Evolutionary conservation across 2,797 vertebrate genomes (phyloP).

Genomic region (Synaphobranchus kaupii): DNA sequence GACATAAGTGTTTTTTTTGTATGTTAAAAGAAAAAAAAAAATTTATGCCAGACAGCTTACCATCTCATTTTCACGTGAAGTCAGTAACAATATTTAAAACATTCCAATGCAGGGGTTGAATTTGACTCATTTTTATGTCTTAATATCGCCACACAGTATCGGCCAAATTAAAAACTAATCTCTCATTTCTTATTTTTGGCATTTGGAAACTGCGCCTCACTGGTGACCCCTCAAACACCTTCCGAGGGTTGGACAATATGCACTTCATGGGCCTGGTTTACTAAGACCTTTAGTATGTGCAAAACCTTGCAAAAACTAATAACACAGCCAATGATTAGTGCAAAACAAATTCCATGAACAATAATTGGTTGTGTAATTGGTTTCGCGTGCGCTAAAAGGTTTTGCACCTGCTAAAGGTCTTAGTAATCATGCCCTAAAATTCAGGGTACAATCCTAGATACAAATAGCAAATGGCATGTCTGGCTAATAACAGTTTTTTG

Average conservation of each 20-base stretch:
- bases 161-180: constrained; percentile 4
- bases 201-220: not conserved
- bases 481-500: not conserved
- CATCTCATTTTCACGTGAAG: not conserved
- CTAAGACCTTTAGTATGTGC: too few relatives aligned
- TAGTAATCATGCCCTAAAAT: not conserved
- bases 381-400: too few relatives aligned
- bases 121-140: not conserved
- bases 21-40: too few relatives aligned
- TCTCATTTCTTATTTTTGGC: not conserved
- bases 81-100: not conserved
- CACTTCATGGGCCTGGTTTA: not conserved
- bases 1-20: too few relatives aligned
- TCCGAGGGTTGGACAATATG: not conserved
- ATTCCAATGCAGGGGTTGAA: not conserved
- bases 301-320: too few relatives aligned
- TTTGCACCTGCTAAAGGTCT: too few relatives aligned
- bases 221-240: not conserved
- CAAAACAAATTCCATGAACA: too few relatives aligned
- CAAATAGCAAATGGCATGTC: not conserved
- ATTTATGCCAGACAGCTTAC: not conserved
- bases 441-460: not conserved
- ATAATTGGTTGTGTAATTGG: too few relatives aligned
- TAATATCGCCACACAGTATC: not conserved
- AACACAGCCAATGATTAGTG: too few relatives aligned